These are phyloP conservation scores for Bombus sibiricus DNA, from an alignment of 1,140 invertebrate species.

Conservation along the genomic window DNA sequence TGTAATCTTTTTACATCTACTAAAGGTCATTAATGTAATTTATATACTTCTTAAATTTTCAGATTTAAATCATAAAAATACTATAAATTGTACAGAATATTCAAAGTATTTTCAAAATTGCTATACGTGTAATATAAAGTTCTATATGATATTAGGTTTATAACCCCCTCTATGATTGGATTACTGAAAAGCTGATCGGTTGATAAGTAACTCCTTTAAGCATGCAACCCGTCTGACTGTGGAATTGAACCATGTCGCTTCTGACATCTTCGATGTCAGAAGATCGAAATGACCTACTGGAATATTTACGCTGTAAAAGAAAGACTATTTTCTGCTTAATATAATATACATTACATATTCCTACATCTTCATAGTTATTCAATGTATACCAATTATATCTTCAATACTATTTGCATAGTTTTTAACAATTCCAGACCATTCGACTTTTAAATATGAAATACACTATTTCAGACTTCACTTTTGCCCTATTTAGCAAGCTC, in stretches of 20 bases:
- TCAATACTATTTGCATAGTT: neutral
- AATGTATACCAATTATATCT: neutral
- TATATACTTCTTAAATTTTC: neutral
- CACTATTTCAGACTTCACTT: neutral
- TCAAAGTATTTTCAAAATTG: neutral
- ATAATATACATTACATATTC: neutral
- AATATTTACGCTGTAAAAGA: neutral
- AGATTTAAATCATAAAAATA: neutral
- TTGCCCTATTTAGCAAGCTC: neutral
- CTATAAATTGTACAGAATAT: neutral
- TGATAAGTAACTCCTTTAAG: constrained; percentile 42
- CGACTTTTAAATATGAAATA: neutral
- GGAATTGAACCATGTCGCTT: neutral
- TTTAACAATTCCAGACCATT: neutral
- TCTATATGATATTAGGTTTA: neutral
- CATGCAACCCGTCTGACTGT: constrained; percentile 57
- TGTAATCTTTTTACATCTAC: neutral
- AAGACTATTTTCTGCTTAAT: neutral
- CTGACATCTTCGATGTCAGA: too few relatives aligned
- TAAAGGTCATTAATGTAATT: neutral
- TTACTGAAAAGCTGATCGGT: neutral
- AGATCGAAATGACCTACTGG: neutral
- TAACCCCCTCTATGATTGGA: neutral
- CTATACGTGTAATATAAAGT: neutral
- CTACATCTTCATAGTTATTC: neutral